These are phyloP conservation scores for Microcebus tavaratra DNA, from an alignment of 2,113 vertebrate species.

Conservation along the genomic window DNA sequence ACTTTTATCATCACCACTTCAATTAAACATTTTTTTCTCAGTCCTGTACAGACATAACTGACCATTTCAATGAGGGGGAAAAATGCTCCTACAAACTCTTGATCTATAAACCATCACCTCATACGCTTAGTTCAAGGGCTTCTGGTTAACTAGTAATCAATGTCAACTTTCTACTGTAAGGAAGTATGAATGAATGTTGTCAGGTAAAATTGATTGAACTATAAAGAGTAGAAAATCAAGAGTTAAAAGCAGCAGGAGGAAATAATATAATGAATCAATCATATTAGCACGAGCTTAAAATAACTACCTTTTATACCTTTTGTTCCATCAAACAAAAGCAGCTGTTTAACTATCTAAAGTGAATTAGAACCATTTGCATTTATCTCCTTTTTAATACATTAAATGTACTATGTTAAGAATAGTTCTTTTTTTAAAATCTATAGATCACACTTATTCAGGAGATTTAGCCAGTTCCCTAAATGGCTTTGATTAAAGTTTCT, in stretches of 20 bases:
- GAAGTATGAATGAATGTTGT: not conserved
- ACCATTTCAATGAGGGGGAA: not conserved
- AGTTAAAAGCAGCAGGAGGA: conserved; percentile 34
- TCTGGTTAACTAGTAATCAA: not conserved
- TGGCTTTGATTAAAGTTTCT: not conserved
- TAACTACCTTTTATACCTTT: conserved; percentile 31
- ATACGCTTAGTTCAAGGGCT: not conserved
- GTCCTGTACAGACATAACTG: not conserved
- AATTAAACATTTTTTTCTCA: not conserved
- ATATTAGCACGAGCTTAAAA: conserved; percentile 42
- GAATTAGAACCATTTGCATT: not conserved
- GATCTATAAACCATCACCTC: not conserved
- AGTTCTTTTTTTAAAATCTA: not conserved
- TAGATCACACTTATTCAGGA: not conserved
- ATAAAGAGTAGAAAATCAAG: not conserved
- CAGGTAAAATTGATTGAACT: not conserved
- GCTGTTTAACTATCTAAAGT: not conserved
- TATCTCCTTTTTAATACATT: conserved; percentile 10
- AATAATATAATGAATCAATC: not conserved
- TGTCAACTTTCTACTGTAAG: not conserved
- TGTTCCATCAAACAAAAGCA: conserved; percentile 39
- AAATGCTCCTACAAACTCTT: not conserved
- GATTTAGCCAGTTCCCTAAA: not conserved
- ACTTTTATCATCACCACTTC: not conserved
- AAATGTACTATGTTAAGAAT: not conserved